Percentiles rank a stretch among this genome's conserved stretches.
Evolutionary conservation across 2,888 invertebrate species (phyloP).

Genomic region (Bombylius major): DNA sequence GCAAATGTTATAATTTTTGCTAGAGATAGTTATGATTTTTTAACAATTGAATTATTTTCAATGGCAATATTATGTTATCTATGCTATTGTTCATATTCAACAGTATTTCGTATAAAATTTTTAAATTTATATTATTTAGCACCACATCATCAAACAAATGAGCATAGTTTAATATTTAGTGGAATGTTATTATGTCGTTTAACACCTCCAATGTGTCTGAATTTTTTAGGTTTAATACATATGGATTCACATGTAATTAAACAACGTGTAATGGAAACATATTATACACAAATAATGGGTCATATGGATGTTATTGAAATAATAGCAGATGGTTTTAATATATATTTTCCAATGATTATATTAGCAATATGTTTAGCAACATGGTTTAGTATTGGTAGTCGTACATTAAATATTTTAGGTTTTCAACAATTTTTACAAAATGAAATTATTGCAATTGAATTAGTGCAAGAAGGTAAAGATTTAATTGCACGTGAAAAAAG

Average conservation of each 20-base stretch:
- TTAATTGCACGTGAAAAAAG: slow-evolving; percentile 80
- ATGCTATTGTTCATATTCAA: slow-evolving; percentile 96
- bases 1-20: slow-evolving; percentile 85
- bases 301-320: slow-evolving; percentile 98
- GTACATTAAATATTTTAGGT: slow-evolving; percentile 78
- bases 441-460: slow-evolving; percentile 83
- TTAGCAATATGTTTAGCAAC: slow-evolving; percentile 86
- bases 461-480: slow-evolving; percentile 88
- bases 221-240: slow-evolving; percentile 93
- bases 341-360: slow-evolving; percentile 97
- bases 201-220: slow-evolving; percentile 96
- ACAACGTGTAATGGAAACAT: slow-evolving; percentile 69
- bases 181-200: slow-evolving; percentile 96
- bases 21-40: slow-evolving; percentile 73
- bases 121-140: slow-evolving; percentile 95
- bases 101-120: slow-evolving; percentile 89
- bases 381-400: slow-evolving; percentile 84
- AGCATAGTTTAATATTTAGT: slow-evolving; percentile 86
- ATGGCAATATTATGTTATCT: slow-evolving; percentile 86
- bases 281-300: slow-evolving; percentile 97
- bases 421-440: slow-evolving; percentile 96
- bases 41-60: slow-evolving; percentile 88
- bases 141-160: slow-evolving; percentile 95
- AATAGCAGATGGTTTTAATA: slow-evolving; percentile 95
- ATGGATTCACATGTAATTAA: slow-evolving; percentile 93